phyloP scores from a whole-genome alignment of 1,140 invertebrate species.

The Apis dorsata region DNA sequence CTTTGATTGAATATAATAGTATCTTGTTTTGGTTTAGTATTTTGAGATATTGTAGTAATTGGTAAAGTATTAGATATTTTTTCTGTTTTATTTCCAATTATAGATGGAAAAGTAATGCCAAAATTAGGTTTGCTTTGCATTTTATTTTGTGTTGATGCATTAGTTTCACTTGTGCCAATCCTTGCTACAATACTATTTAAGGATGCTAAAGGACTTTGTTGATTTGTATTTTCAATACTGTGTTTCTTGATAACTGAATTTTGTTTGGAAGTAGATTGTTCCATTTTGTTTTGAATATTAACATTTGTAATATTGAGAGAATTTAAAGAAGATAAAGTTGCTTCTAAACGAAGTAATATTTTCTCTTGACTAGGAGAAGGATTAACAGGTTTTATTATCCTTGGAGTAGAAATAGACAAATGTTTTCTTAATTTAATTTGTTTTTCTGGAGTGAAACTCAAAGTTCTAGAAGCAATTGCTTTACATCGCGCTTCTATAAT shows the following conservation, averaged over 20 bases:
- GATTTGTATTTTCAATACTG: slow-evolving; percentile 37
- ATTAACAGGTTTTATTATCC: slow-evolving; percentile 67
- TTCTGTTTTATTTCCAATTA: slow-evolving; percentile 49
- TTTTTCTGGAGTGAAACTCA: slow-evolving; percentile 70
- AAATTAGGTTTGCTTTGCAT: slow-evolving; percentile 39
- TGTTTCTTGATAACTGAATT: slow-evolving; percentile 30
- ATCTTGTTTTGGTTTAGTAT: slow-evolving; percentile 59
- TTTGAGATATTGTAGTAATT: slow-evolving; percentile 37
- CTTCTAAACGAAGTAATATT: slow-evolving; percentile 62
- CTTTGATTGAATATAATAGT: slow-evolving; percentile 29
- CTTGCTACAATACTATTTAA: slow-evolving; percentile 74
- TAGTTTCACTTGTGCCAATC: slow-evolving; percentile 60
- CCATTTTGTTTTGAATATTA: slow-evolving; percentile 38
- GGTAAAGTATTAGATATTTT: slow-evolving; percentile 35
- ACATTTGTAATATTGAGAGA: slow-evolving; percentile 32
- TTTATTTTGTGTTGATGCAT: slow-evolving; percentile 51
- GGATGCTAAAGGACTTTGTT: slow-evolving; percentile 70
- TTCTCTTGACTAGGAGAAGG: slow-evolving; percentile 71
- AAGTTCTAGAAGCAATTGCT: slow-evolving; percentile 68
- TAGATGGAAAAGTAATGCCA: slow-evolving; percentile 11
- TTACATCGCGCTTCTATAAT: slow-evolving; percentile 73
- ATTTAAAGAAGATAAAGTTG: slow-evolving; percentile 72
- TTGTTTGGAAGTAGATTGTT: slow-evolving; percentile 29
- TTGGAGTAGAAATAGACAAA: slow-evolving; percentile 65
- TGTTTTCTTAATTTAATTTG: slow-evolving; percentile 69